Evolutionary conservation across 2,797 vertebrate genomes (phyloP).

Genomic region (Anableps anableps): DNA sequence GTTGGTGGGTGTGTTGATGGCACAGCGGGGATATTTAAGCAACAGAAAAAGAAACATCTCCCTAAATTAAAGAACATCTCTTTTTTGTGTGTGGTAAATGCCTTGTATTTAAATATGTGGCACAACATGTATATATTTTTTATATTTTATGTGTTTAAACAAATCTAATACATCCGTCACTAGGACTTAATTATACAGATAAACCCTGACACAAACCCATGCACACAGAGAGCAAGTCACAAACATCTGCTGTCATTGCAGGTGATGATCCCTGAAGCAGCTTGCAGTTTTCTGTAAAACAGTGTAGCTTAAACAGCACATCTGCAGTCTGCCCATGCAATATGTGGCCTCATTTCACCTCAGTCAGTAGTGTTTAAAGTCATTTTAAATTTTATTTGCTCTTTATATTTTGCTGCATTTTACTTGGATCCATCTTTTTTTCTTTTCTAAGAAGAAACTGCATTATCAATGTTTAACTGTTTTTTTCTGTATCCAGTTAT

Average conservation of each 20-base stretch:
- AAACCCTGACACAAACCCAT: background rate
- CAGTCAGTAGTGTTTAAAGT: background rate
- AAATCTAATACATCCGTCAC: background rate
- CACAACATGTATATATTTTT: background rate
- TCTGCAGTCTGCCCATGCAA: slow-evolving; percentile 16
- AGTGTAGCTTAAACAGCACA: slow-evolving; percentile 38
- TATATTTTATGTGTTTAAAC: background rate
- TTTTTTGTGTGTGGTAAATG: background rate
- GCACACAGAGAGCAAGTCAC: background rate
- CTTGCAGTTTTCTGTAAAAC: slow-evolving; percentile 41
- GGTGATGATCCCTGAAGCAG: slow-evolving; percentile 46
- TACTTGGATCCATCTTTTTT: background rate
- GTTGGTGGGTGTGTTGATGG: slow-evolving; percentile 15
- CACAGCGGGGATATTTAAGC: slow-evolving; percentile 27
- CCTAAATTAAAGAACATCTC: slow-evolving; percentile 31
- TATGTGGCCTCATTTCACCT: background rate
- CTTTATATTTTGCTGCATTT: background rate
- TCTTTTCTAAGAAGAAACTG: background rate
- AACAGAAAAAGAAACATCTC: slow-evolving; percentile 31
- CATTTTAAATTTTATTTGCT: background rate
- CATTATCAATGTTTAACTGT: background rate
- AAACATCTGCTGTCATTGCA: slow-evolving; percentile 60
- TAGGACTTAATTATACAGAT: background rate
- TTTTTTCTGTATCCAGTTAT: background rate
- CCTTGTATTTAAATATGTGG: background rate